These are phyloP conservation scores for Taurulus bubalis DNA, from an alignment of 2,113 vertebrate genomes.

Conservation along the genomic window DNA sequence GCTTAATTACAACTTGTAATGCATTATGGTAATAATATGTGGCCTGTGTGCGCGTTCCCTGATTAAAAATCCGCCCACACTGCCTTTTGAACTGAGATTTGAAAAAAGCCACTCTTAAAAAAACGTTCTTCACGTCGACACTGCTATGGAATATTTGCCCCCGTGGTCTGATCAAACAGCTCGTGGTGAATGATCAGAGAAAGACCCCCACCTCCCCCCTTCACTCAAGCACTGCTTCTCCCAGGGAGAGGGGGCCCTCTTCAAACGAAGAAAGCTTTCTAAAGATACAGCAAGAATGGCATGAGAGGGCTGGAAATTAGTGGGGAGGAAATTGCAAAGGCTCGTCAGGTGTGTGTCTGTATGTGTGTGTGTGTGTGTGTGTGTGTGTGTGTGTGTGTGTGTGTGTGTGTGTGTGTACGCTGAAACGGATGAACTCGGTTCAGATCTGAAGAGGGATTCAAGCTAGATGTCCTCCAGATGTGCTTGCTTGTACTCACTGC, in stretches of 20 bases:
- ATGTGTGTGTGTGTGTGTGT: conserved; percentile 2
- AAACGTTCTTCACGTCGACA: conserved; percentile 37
- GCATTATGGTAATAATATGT: conserved; percentile 68
- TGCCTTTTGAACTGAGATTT: conserved; percentile 70
- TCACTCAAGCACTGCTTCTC: conserved; percentile 41
- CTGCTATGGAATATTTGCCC: conserved; percentile 59
- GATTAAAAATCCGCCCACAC: conserved; percentile 72
- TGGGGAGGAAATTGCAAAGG: neutral
- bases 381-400: conserved; percentile 19
- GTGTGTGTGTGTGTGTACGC: conserved; percentile 15
- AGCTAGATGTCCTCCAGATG: conserved; percentile 2
- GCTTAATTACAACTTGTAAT: conserved; percentile 71
- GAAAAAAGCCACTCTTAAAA: conserved; percentile 47
- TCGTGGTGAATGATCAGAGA: conserved; percentile 62
- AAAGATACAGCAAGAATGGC: conserved; percentile 30
- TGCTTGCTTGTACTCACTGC: conserved; percentile 16
- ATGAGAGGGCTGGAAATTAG: neutral
- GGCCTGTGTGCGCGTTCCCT: conserved; percentile 51
- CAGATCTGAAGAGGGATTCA: neutral
- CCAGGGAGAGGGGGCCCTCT: conserved; percentile 39
- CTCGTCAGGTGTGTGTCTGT: conserved; percentile 19
- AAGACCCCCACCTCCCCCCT: conserved; percentile 47
- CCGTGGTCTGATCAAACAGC: conserved; percentile 69
- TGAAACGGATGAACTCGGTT: neutral
- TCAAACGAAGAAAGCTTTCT: conserved; percentile 47